Evolutionary conservation across 2,113 vertebrate genomes (phyloP).

Genomic region (Triplophysa dalaica): DNA sequence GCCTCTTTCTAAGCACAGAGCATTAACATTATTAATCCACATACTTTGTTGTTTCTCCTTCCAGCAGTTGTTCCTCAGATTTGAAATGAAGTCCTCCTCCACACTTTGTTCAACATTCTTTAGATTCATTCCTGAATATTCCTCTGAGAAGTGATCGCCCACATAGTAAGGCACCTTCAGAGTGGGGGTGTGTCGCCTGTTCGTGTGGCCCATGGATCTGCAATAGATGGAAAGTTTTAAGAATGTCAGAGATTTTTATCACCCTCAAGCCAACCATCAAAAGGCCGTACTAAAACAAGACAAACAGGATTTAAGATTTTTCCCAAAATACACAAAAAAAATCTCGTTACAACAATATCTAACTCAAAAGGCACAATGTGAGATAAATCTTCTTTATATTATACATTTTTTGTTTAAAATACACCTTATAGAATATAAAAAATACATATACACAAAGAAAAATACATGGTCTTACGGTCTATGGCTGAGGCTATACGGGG

Average conservation of each 20-base stretch:
- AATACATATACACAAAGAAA: neutral
- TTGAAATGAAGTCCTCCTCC: slow-evolving; percentile 96
- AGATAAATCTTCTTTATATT: too few relatives aligned
- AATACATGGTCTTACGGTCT: slow-evolving; percentile 82
- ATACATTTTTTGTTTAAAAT: neutral
- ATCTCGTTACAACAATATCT: neutral
- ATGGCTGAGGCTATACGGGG: slow-evolving; percentile 94
- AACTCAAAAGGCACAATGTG: neutral
- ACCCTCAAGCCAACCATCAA: neutral
- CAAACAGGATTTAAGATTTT: neutral
- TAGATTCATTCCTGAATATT: slow-evolving; percentile 85
- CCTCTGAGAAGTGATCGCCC: slow-evolving; percentile 90
- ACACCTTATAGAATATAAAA: neutral
- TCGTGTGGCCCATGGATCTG: slow-evolving; percentile 73
- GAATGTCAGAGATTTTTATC: neutral
- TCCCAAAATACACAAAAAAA: neutral
- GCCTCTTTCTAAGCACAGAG: neutral
- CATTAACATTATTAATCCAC: slow-evolving; percentile 51
- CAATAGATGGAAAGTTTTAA: neutral
- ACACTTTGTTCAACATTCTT: slow-evolving; percentile 91
- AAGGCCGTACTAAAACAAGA: neutral
- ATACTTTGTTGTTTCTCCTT: slow-evolving; percentile 97
- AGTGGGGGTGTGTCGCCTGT: slow-evolving; percentile 84
- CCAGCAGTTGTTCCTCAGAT: slow-evolving; percentile 97
- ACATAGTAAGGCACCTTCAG: slow-evolving; percentile 92